These are phyloP conservation scores for Drosophila kanapiae DNA, from an alignment of 1,140 invertebrate species.

Conservation along the genomic window DNA sequence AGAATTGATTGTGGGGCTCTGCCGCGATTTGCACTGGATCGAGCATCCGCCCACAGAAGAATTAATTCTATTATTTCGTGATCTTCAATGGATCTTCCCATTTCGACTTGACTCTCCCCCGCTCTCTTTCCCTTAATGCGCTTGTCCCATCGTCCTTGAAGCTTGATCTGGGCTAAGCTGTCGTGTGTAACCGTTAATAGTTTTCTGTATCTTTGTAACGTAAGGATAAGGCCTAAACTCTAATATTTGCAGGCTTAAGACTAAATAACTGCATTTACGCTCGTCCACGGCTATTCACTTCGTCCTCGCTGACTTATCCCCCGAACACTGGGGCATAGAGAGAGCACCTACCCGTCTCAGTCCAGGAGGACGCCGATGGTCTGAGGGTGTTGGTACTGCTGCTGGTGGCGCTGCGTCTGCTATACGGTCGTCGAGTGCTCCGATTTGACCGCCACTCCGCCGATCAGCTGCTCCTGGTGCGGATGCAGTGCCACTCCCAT, in stretches of 20 bases:
- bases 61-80: slow-evolving; percentile 27
- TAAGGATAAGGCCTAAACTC: slow-evolving; percentile 60
- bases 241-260: slow-evolving; percentile 83
- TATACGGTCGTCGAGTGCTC: slow-evolving; percentile 81
- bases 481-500: slow-evolving; percentile 70
- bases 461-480: slow-evolving; percentile 61
- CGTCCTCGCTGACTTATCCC: slow-evolving; percentile 2
- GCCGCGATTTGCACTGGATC: background rate
- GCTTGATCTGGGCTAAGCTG: slow-evolving; percentile 42
- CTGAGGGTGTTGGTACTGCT: slow-evolving; percentile 32
- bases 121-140: slow-evolving; percentile 20
- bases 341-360: slow-evolving; percentile 6
- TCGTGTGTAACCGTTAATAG: slow-evolving; percentile 48
- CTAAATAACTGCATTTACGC: slow-evolving; percentile 83
- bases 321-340: background rate
- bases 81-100: slow-evolving; percentile 18
- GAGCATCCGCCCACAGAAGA: slow-evolving; percentile 11
- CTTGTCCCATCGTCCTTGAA: slow-evolving; percentile 44
- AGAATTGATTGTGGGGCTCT: slow-evolving; percentile 29
- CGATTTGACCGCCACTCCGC: slow-evolving; percentile 60
- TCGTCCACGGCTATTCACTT: slow-evolving; percentile 37
- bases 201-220: slow-evolving; percentile 28
- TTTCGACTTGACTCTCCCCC: slow-evolving; percentile 9
- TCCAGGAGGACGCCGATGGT: slow-evolving; percentile 53
- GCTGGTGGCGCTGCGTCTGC: slow-evolving; percentile 48